Evolutionary conservation across 2,113 vertebrate species (phyloP).

Genomic region (Anarhynchus alexandrinus): DNA sequence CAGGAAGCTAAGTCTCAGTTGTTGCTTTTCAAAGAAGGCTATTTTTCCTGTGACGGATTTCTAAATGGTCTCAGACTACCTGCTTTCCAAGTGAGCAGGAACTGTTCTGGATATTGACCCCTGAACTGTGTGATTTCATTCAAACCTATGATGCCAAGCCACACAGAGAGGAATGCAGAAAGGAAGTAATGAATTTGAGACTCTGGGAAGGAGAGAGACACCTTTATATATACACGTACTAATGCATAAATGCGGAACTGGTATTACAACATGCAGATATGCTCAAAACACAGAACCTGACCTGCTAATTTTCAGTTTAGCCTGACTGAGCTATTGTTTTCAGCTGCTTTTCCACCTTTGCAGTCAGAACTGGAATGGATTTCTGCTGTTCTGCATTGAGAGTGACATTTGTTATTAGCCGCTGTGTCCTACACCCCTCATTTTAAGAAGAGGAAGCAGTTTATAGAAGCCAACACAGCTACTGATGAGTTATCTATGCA

Average conservation of each 20-base stretch:
- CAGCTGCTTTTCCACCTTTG: neutral
- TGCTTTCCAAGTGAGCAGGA: neutral
- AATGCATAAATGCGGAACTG: neutral
- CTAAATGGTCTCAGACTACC: neutral
- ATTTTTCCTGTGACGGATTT: neutral
- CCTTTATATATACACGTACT: neutral
- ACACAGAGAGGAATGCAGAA: neutral
- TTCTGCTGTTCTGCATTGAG: neutral
- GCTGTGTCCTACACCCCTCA: rapidly evolving
- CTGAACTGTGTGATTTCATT: neutral
- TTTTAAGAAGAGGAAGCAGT: neutral
- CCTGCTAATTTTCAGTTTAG: neutral
- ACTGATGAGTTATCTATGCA: neutral
- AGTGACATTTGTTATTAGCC: neutral
- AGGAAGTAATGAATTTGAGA: neutral
- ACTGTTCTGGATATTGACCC: neutral
- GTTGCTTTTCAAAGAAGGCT: neutral
- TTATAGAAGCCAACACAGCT: neutral
- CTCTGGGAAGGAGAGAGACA: neutral
- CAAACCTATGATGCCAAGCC: neutral
- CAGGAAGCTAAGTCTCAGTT: neutral
- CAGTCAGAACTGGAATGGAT: neutral
- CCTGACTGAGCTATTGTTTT: neutral
- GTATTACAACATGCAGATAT: neutral
- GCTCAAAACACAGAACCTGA: neutral